Evolutionary conservation across 2,113 vertebrate genomes (phyloP).

Genomic region (Hippolais icterina): DNA sequence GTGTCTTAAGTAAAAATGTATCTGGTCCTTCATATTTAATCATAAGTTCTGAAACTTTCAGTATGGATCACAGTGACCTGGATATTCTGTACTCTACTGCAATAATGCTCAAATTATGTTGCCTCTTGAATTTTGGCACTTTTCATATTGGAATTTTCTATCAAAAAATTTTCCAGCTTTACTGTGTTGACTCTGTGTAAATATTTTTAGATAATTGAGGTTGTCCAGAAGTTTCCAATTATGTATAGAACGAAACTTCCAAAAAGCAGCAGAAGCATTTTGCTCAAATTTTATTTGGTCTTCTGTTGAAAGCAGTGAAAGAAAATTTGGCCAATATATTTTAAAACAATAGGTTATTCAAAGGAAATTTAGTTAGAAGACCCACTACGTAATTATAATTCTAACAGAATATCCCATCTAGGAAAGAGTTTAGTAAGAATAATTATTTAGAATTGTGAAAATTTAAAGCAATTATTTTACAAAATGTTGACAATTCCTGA

Average conservation of each 20-base stretch:
- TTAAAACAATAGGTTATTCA: background rate
- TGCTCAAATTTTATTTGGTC: background rate
- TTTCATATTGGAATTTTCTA: background rate
- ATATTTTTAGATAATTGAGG: background rate
- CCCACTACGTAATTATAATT: background rate
- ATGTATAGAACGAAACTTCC: background rate
- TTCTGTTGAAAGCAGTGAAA: background rate
- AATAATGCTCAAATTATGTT: background rate
- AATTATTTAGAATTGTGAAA: background rate
- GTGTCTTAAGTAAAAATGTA: background rate
- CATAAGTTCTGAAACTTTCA: background rate
- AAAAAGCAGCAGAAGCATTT: background rate
- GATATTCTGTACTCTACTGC: background rate
- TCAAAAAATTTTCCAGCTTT: background rate
- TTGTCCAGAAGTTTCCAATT: conserved; percentile 5
- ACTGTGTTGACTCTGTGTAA: background rate
- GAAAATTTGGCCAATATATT: background rate
- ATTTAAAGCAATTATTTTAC: background rate
- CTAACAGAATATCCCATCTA: background rate
- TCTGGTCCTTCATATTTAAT: background rate
- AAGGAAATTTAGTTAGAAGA: background rate
- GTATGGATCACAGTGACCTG: background rate
- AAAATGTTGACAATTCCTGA: background rate
- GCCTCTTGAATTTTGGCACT: background rate
- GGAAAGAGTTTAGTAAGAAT: background rate